Base-by-base conservation (phyloP, 2,888 invertebrate species). In the Ephialtes manifestator region DNA sequence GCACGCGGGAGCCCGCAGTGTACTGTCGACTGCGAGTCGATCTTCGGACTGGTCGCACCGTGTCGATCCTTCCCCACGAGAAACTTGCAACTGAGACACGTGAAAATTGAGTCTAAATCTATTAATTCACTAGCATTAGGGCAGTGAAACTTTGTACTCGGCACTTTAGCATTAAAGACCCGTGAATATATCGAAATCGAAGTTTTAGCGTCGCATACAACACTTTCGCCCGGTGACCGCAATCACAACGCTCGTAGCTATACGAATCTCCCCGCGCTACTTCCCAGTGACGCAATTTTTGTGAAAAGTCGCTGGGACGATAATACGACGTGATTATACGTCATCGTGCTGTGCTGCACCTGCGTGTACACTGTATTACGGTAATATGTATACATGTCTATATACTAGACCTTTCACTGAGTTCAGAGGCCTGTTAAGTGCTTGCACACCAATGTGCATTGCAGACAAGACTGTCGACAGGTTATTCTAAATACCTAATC, bases 151-250 rank as follows among this genome's bases (percentile, higher is more conserved):
- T 51, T 70, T 51, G n/a, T n/a, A n/a, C n/a, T n/a, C n/a, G n/a
- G n/a, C n/a, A n/a, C n/a, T n/a, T n/a, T n/a, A n/a, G n/a, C n/a
- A n/a, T n/a, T n/a, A n/a, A n/a, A n/a, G n/a, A n/a, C n/a, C n/a
- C n/a, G n/a, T 31, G 3, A 5, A 31, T 31, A 5, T 31, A 31
- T 31, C 31, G 31, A 24, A 72, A 71, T 65, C 43, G n/a, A n/a
- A 28, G 53, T 35, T 51, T 63, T 76, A 39, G 35, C 39, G 68
- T 68, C 60, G 58, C 39, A 35, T 13, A 31, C 31, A 84, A 72
- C 11, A 81, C 81, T 84, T 84, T 81, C 81, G 81, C 84, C 24
- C 18, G 60, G 35, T 63, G 78, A 81, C 81, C 81, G 81, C 78
- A 39, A 81, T 84, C 60, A 24, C 51, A 60, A 72, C 24, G 55